Evolutionary conservation across 2,797 vertebrate genomes (phyloP).

Genomic region (Danionella dracula): DNA sequence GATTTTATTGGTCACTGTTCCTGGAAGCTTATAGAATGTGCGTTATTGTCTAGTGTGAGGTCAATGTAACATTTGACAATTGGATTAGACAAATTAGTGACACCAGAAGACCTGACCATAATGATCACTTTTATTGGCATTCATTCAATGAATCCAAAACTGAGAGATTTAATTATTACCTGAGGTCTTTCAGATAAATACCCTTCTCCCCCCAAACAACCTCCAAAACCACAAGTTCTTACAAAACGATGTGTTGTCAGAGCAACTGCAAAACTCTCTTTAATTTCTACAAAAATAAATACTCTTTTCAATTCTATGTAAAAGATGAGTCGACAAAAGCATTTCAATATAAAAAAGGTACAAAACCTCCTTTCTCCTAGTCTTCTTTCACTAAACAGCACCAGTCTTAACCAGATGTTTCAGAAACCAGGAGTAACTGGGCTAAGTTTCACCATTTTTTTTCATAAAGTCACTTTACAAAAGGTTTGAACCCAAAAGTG

Average conservation of each 20-base stretch:
- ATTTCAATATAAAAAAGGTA: conserved; percentile 19
- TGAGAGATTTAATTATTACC: conserved; percentile 27
- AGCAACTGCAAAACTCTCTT: conserved; percentile 2
- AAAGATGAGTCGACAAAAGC: conserved; percentile 30
- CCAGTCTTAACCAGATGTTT: background rate
- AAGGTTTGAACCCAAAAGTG: no score
- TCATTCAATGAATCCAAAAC: conserved; percentile 26
- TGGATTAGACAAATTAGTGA: background rate
- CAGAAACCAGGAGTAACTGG: no score
- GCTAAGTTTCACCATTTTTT: no score
- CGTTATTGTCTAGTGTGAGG: conserved; percentile 19
- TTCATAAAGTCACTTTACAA: background rate
- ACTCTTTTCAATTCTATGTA: conserved; percentile 36
- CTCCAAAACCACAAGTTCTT: conserved; percentile 14
- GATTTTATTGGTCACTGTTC: background rate
- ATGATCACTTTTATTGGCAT: conserved; percentile 34
- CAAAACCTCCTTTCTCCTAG: background rate
- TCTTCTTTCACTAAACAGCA: conserved; percentile 16
- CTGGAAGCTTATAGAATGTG: conserved; percentile 22
- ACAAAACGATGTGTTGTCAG: conserved; percentile 8
- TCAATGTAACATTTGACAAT: background rate
- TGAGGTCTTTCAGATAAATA: conserved; percentile 34
- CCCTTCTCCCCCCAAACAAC: no score
- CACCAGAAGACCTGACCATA: background rate
- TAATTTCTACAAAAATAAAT: conserved; percentile 47